Evolutionary conservation across 2,888 invertebrate genomes (phyloP).

Genomic region (Schizaphis graminum): DNA sequence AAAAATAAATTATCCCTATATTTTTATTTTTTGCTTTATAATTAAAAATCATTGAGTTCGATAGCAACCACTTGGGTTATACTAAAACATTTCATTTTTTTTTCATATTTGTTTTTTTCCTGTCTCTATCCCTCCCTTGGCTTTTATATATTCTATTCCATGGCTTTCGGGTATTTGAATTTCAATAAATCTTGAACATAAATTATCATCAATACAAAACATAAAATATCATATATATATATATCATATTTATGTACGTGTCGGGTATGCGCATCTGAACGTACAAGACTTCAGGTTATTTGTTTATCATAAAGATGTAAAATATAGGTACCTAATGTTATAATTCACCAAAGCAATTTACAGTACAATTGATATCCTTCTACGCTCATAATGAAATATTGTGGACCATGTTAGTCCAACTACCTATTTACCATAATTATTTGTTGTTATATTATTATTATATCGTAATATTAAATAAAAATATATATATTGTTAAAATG

Average conservation of each 20-base stretch:
- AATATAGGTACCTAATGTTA: constrained; percentile 30
- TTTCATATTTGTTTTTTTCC: neutral
- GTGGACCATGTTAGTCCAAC: neutral
- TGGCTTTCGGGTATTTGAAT: constrained; percentile 51
- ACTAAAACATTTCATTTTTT: neutral
- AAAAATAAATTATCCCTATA: constrained; percentile 29
- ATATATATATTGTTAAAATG: neutral
- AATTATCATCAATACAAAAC: constrained; percentile 51
- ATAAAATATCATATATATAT: neutral
- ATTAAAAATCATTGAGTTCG: constrained; percentile 16
- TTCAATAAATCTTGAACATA: constrained; percentile 61
- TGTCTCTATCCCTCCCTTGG: neutral
- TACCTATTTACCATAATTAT: constrained; percentile 24
- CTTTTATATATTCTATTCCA: neutral
- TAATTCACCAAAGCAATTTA: constrained; percentile 23
- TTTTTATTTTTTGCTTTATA: neutral
- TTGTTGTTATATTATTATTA: neutral
- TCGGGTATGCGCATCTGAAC: constrained; percentile 1
- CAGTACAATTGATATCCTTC: neutral
- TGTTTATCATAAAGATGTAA: constrained; percentile 61
- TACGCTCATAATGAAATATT: neutral
- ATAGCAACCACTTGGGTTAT: neutral
- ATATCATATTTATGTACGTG: too few relatives aligned
- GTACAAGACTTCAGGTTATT: constrained; percentile 41
- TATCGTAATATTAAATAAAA: neutral